Percentiles rank a stretch among this genome's conserved stretches.
Evolutionary conservation across 64 coral and sea anemone genomes (phyloP).

Genomic region (Hydrozoanthus tunicans): DNA sequence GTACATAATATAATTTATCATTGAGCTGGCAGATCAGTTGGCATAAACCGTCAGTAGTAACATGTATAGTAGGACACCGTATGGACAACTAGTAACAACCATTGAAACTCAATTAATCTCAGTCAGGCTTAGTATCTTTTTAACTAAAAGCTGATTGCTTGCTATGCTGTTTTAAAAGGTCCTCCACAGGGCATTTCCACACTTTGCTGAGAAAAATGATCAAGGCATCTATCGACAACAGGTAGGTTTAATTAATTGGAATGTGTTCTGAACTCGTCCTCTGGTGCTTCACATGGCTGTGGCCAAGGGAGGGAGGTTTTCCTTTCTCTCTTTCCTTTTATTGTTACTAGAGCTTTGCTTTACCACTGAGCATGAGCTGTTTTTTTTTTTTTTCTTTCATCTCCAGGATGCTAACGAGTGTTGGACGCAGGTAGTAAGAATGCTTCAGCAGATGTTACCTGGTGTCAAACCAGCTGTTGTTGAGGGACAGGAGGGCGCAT

Average conservation of each 20-base stretch:
- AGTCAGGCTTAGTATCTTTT: too few relatives aligned
- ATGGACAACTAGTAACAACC: too few relatives aligned
- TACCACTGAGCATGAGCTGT: too few relatives aligned
- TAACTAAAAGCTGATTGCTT: too few relatives aligned
- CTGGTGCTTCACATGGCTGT: not conserved
- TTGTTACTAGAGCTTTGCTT: not conserved
- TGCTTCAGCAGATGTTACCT: constrained; percentile 92
- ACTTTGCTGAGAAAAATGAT: constrained; percentile 99
- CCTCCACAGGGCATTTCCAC: constrained; percentile 87
- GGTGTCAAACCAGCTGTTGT: constrained; percentile 33
- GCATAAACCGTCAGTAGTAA: too few relatives aligned
- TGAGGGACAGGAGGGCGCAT: constrained; percentile 23
- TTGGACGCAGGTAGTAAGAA: constrained; percentile 93
- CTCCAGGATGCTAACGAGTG: constrained; percentile 96
- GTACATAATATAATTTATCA: too few relatives aligned
- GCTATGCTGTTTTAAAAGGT: constrained; percentile 32
- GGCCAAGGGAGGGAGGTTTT: not conserved
- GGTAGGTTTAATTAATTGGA: constrained; percentile 20
- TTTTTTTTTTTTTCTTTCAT: not conserved
- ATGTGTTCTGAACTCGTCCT: not conserved
- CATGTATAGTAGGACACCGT: too few relatives aligned
- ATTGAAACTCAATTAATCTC: too few relatives aligned
- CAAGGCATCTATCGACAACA: constrained; percentile 92
- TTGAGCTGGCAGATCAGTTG: too few relatives aligned
- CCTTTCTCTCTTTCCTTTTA: too few relatives aligned